Evolutionary conservation across 2,888 invertebrate genomes (phyloP), one percentile per base, ranked within the genome.

Genomic region (Thymelicus lineola): DNA sequence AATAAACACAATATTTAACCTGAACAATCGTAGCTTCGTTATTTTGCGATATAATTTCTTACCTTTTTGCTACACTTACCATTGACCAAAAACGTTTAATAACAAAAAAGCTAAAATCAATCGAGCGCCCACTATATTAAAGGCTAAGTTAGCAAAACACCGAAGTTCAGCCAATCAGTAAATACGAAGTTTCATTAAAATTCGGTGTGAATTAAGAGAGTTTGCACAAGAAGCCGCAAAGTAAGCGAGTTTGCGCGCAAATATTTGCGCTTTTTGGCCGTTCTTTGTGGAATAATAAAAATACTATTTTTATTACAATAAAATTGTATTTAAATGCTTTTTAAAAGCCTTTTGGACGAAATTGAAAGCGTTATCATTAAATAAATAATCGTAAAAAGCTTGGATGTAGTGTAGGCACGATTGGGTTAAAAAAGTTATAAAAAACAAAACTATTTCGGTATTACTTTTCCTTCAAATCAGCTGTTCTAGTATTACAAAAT

Each of bases 151-250:
- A 36, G 36, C 36, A 57, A 57, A 57, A 57, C 36, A 14, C 15
- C 58, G 58, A 58, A 58, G 55, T 35, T 7, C 36, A 38, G 45
- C 45, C 65, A 65, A 65, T 65, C 57, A 65, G 20, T 20, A 65
- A 65, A 65, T 46, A 65, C 28, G 48, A 5, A 12, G 15, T 38
- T 57, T 65, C 65, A 57, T 65, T 65, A 57, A 65, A 65, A 65
- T 65, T 65, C 65, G 57, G 57, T 17, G 57, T 46, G 57, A 65
- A 65, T 65, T 65, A 45, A 65, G 55, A 55, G 65, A 46, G 65
- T 57, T 57, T 17, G 57, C 28, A 6, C 57, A 46, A 57, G 58
- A 15, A 45, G 65, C 46, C 65, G 57, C 65, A 46, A 64, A 55
- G 64, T 55, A 55, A 64, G 55, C 63, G 55, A n/a, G 36, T 12